phyloP scores from a whole-genome alignment of 1,140 invertebrate species.

The Zaprionus ornatus region DNA sequence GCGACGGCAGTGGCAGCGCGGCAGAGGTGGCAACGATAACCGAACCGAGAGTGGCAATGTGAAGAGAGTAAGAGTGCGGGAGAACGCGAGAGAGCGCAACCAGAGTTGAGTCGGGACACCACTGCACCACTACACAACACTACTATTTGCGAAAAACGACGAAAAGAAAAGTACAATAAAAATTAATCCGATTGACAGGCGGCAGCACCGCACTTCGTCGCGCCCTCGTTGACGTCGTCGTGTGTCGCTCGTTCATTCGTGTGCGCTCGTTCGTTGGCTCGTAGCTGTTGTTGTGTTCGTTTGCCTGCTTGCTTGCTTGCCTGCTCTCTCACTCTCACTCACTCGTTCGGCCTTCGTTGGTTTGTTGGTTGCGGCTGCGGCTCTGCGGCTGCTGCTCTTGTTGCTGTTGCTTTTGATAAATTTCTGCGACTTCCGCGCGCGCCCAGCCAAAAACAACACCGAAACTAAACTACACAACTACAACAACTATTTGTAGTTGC shows the following conservation, averaged over 20 bases:
- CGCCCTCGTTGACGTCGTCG: conserved; percentile 17
- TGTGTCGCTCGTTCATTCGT: conserved; percentile 18
- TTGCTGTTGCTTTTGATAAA: conserved; percentile 50
- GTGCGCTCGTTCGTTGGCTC: background rate
- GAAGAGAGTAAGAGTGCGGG: conserved; percentile 28
- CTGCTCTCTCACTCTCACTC: conserved; percentile 23
- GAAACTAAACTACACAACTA: conserved; percentile 72
- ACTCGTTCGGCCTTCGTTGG: conserved; percentile 45
- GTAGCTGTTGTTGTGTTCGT: conserved; percentile 1
- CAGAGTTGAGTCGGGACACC: conserved; percentile 32
- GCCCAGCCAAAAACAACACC: conserved; percentile 68
- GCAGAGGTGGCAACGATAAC: background rate
- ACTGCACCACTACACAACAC: conserved; percentile 47
- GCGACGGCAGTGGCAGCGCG: background rate
- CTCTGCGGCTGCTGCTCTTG: conserved; percentile 6
- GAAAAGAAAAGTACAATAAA: conserved; percentile 64
- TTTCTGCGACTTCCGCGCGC: conserved; percentile 68
- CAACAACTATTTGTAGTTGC: conserved; percentile 72
- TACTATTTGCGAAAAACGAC: conserved; percentile 68
- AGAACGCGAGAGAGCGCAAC: conserved; percentile 6
- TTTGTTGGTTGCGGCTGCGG: conserved; percentile 32
- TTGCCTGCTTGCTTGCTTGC: background rate
- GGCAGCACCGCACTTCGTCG: conserved; percentile 40
- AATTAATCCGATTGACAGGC: conserved; percentile 71
- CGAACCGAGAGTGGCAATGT: conserved; percentile 26